Evolutionary conservation across 2,113 vertebrate species (phyloP).

Genomic region (Verasper variegatus): DNA sequence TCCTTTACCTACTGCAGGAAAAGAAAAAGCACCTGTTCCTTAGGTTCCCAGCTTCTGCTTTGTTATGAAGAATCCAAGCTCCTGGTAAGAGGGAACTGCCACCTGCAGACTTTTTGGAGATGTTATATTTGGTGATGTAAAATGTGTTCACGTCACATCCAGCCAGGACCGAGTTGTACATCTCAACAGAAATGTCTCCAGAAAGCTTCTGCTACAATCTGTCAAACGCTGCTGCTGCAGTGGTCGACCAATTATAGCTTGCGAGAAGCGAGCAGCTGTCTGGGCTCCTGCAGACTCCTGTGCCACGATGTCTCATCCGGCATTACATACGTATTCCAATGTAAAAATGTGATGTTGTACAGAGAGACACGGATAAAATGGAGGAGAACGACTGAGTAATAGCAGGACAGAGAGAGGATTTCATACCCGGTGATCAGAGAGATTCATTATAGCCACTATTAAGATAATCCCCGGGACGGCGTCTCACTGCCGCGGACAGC

Average conservation of each 20-base stretch:
- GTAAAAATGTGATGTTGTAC: slow-evolving; percentile 53
- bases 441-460: slow-evolving; percentile 42
- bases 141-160: slow-evolving; percentile 67
- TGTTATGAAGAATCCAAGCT: slow-evolving; percentile 55
- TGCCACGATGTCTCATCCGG: slow-evolving; percentile 58
- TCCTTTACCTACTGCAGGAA: background rate
- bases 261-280: slow-evolving; percentile 69
- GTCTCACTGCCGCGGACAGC: slow-evolving; percentile 7
- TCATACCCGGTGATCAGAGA: slow-evolving; percentile 36
- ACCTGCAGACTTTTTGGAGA: slow-evolving; percentile 61
- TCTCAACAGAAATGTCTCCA: slow-evolving; percentile 60
- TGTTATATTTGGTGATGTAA: slow-evolving; percentile 72
- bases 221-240: slow-evolving; percentile 58
- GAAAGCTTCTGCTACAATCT: slow-evolving; percentile 66
- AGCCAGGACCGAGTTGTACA: slow-evolving; percentile 60
- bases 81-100: slow-evolving; percentile 46
- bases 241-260: slow-evolving; percentile 74
- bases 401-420: slow-evolving; percentile 11
- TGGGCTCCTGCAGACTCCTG: slow-evolving; percentile 44
- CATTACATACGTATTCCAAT: slow-evolving; percentile 53
- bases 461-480: slow-evolving; percentile 44
- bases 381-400: slow-evolving; percentile 19
- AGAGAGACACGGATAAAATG: slow-evolving; percentile 45
- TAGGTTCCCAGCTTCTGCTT: slow-evolving; percentile 16
- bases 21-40: slow-evolving; percentile 19